Base-by-base conservation (phyloP, 2,113 vertebrate species). In the Xenotilapia flavipinnis region DNA sequence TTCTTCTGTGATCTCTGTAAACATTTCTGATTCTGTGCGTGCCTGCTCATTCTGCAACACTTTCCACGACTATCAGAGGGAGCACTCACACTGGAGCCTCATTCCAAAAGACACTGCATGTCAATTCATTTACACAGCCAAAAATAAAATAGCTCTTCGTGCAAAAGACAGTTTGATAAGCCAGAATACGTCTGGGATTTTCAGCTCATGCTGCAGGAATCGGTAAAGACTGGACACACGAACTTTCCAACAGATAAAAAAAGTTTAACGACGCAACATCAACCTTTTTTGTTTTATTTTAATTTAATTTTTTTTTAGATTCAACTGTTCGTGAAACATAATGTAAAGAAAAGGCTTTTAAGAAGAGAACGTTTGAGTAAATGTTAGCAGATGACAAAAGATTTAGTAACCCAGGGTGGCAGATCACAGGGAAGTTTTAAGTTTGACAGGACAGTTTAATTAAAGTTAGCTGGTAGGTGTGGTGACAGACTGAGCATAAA, bases 1-100 rank as follows among this genome's bases (percentile, higher is more conserved):
- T 95, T 88, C 80, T 87, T 92, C 89, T 42, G 87, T 93, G 92
- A 93, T 94, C 90, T 88, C 80, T 70, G 87, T 85, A 94, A 94
- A 94, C 92, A 92, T 86, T 90, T 91, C 68, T 21, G 90, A 93
- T 93, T 90, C 90, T 60, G 84, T 53, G 84, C 87, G 90, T 82
- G 87, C 84, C 77, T 8, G 40, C 42, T 81, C 47, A 45, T 84
- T 88, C 84, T 73, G 79, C 81, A 55, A 83, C 73, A 75, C 45
- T 80, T 65, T 51, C 86, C 58, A 14, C 10, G 2, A 83, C 80
- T 80, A 83, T 85, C 81, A 51, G 65, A 86, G 80, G 62, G 82
- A 89, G 53, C 31, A 9, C 38, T 86, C 58, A 9, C 84, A 23
- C 42, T 2, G 9, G 81, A 6, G 80, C 80, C 42, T 89, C 81